Evolutionary conservation across 1,140 invertebrate genomes (phyloP).

Genomic region (Drosophila varians): DNA sequence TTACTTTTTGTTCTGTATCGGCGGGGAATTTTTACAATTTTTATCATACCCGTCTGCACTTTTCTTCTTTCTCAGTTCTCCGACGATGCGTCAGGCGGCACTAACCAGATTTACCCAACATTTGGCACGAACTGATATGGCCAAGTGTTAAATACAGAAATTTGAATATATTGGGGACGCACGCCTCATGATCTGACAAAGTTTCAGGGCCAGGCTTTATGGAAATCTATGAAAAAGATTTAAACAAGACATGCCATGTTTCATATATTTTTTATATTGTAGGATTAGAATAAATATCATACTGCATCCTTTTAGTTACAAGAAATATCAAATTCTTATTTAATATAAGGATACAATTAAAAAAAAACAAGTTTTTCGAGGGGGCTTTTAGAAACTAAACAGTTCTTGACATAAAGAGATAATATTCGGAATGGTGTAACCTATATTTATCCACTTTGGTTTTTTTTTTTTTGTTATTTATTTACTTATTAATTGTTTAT

Average conservation of each 20-base stretch:
- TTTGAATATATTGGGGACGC: conserved; percentile 12
- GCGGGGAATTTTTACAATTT: conserved; percentile 24
- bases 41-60: conserved; percentile 36
- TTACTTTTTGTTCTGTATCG: conserved; percentile 9
- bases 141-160: conserved; percentile 19
- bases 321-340: too few species aligned
- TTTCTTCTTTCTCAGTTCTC: conserved; percentile 20
- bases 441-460: too few species aligned
- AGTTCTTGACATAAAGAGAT: too few species aligned
- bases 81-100: conserved; percentile 62
- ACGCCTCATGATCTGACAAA: conserved; percentile 17
- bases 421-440: too few species aligned
- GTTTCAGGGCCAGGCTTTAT: conserved; percentile 33
- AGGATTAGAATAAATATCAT: too few species aligned
- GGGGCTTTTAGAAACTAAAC: too few species aligned
- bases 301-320: too few species aligned
- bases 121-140: conserved; percentile 58
- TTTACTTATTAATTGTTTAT: too few species aligned
- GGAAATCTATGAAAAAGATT: not conserved
- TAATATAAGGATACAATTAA: too few species aligned
- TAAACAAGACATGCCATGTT: not conserved
- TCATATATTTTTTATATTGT: not conserved
- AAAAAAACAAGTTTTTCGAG: too few species aligned
- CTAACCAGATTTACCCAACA: conserved; percentile 36
- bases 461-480: too few species aligned